Base-by-base conservation (phyloP, 2,888 invertebrate species). In the Platypus cylindrus region DNA sequence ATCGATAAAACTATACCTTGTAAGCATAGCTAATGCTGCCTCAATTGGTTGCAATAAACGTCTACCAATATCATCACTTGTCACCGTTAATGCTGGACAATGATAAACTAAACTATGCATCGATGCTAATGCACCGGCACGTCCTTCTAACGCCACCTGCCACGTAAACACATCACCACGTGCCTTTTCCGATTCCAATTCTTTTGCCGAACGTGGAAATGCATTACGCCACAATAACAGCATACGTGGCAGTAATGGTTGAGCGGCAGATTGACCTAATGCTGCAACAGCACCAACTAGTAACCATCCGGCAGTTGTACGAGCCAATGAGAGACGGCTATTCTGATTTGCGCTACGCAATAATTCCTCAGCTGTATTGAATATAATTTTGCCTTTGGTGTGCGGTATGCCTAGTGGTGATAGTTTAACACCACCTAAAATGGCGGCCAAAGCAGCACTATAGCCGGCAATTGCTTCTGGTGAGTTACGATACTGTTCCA, bases 81-180 rank as follows among this genome's bases (percentile, higher is more conserved):
- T 30, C n/a, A n/a, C n/a, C 2, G 90, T 75, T 39, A 97, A 64
- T 46, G 94, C 89, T 0, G 86, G 82, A 51, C 93, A 95, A 60
- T 94, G 82, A 18, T 81, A 68, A 25, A 97, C 65, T 57, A 98
- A 81, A 59, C 93, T 93, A 56, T 91, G 83, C 75, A 98, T 82
- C 0, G 95, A 91, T 26, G 93, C 90, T 8, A 98, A 64, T 2
- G 97, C 97, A 1, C 97, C 97, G 3, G 95, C 91, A 26, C 97
- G 73, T 2, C 93, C 93, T 64, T 97, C 95, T 35, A 98, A 64
- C 0, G 95, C 94, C 25, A 97, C 85, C 70, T 91, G 90, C 97
- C 97, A 97, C n/a, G 97, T 97, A 58, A 97, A 95, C 0, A 93
- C 87, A 65, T 98, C 97, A 5, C 93, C 84, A 52, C 97, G 70